Conservation (phyloP, 2,113 vertebrate species). For the Helogale parvula region DNA sequence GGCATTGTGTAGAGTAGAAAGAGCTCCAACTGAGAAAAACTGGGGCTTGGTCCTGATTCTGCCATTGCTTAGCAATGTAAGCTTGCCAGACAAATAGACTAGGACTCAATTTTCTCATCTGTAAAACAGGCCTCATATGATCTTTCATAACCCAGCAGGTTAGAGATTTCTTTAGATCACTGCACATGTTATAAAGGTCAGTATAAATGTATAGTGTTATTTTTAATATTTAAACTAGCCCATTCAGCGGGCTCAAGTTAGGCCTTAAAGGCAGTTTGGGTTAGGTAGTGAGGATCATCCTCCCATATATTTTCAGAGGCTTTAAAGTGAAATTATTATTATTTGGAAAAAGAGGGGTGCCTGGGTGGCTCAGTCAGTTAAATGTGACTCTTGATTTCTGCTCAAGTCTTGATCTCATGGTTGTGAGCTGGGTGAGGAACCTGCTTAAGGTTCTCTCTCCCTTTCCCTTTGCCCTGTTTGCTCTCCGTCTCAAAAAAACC, state of each 20-base stretch:
- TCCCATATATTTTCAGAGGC: constrained; percentile 33
- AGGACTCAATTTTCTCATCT: neutral
- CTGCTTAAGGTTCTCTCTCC: too few species aligned
- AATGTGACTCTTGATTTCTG: too few species aligned
- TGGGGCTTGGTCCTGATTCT: neutral
- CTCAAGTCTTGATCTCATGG: too few species aligned
- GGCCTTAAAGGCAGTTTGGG: neutral
- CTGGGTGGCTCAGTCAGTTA: too few species aligned
- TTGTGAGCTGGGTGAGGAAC: too few species aligned
- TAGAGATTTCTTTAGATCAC: neutral
- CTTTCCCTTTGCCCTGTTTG: too few species aligned
- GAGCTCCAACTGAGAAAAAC: neutral
- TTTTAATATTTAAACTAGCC: neutral
- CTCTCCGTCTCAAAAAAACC: too few species aligned
- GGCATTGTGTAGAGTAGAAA: neutral
- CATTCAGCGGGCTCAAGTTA: neutral
- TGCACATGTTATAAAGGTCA: neutral
- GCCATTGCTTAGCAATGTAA: neutral
- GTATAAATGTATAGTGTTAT: neutral
- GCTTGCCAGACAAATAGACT: neutral
- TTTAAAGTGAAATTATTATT: constrained; percentile 48
- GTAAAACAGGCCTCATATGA: neutral
- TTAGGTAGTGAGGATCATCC: neutral
- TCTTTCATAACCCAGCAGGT: neutral
- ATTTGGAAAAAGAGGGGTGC: constrained; percentile 8